Evolutionary conservation across 1,140 invertebrate species (phyloP).

Genomic region (Latrodectus geometricus): DNA sequence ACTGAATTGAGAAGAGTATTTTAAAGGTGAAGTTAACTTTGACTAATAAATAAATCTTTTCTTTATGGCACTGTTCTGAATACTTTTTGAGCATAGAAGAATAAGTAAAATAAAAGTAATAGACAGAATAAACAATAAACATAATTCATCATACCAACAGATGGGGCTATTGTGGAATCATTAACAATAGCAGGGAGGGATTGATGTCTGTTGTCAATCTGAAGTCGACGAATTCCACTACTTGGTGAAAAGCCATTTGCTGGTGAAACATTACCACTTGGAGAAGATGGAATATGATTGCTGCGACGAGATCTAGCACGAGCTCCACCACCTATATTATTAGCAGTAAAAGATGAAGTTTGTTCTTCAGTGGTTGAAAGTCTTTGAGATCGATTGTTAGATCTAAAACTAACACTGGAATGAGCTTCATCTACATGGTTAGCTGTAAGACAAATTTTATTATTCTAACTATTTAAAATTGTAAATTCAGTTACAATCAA

Average conservation of each 20-base stretch:
- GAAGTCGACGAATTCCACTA: constrained; percentile 45
- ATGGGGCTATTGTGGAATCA: constrained; percentile 52
- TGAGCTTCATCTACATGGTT: constrained; percentile 48
- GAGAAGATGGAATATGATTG: constrained; percentile 43
- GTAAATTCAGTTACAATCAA: no score
- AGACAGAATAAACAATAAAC: no score
- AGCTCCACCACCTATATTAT: constrained; percentile 36
- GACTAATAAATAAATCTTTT: no score
- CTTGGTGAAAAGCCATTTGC: constrained; percentile 54
- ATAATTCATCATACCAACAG: constrained; percentile 22
- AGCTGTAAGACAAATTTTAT: constrained; percentile 10
- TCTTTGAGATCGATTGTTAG: constrained; percentile 38
- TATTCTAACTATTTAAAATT: neutral
- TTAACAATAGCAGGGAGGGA: constrained; percentile 57
- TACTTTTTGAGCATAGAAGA: no score
- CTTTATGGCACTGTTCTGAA: no score
- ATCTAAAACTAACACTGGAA: constrained; percentile 53
- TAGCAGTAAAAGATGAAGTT: constrained; percentile 27
- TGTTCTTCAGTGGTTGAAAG: constrained; percentile 41
- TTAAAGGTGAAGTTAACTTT: no score
- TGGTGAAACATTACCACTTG: constrained; percentile 51
- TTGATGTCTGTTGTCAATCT: constrained; percentile 55
- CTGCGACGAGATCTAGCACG: constrained; percentile 39
- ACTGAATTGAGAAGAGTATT: no score
- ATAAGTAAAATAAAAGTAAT: no score